Percentiles rank a stretch among this genome's conserved stretches.
Conservation (phyloP, 2,888 invertebrate species). For the Epinotia demarniana region DNA sequence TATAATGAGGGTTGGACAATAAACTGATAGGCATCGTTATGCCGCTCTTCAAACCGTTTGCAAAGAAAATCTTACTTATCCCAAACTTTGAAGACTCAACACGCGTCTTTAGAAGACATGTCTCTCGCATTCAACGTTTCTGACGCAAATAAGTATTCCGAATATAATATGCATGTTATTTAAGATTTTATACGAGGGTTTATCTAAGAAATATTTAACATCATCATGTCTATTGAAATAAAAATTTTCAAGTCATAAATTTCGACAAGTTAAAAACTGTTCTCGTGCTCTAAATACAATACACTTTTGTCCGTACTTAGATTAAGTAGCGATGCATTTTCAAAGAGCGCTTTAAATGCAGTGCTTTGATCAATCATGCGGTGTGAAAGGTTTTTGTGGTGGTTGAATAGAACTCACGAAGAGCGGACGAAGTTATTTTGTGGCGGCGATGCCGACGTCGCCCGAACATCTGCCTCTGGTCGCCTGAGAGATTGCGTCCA, state of each 20-base stretch:
- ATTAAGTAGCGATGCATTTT: slow-evolving; percentile 66
- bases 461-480: slow-evolving; percentile 65
- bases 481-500: slow-evolving; percentile 71
- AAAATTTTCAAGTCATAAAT: neutral
- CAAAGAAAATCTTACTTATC: slow-evolving; percentile 18
- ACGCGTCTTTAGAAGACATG: neutral
- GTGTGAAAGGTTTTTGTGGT: slow-evolving; percentile 77
- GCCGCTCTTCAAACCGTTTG: slow-evolving; percentile 46
- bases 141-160: neutral
- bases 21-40: slow-evolving; percentile 49
- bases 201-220: neutral
- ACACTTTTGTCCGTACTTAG: slow-evolving; percentile 48
- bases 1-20: slow-evolving; percentile 70
- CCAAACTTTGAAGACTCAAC: slow-evolving; percentile 5
- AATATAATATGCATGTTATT: neutral
- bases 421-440: slow-evolving; percentile 73
- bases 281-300: neutral
- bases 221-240: neutral
- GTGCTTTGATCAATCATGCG: slow-evolving; percentile 82
- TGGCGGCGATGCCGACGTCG: slow-evolving; percentile 63
- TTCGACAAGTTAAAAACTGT: neutral
- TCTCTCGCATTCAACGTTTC: neutral
- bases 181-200: neutral
- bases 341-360: slow-evolving; percentile 66
- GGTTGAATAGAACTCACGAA: slow-evolving; percentile 71